Evolutionary conservation across 2,113 vertebrate species (phyloP), one percentile per base, ranked within the genome.

Genomic region (Bothrops jararaca): DNA sequence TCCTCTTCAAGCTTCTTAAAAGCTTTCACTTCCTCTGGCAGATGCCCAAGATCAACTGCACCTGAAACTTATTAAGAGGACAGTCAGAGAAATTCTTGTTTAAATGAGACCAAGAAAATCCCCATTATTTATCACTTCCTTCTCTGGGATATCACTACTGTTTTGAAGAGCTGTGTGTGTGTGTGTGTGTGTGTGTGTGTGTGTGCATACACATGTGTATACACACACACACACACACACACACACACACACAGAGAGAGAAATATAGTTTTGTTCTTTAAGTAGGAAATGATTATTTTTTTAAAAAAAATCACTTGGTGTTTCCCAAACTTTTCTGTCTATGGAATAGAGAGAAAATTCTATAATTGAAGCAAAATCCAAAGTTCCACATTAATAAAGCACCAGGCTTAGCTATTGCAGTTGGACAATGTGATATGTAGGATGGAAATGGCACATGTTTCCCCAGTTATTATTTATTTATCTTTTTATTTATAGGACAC

Each of bases 61-160:
- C 94, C 95, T 96, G 94, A 92, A 95, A 13, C 56, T 90, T 90
- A 94, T 95, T 22, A 94, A 96, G 93, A 80, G 23, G 60, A 93
- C 90, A 95, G 90, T 90, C 96, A 94, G 92, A 90, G 22, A 94
- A 58, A 0, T 52, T 74, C 42, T 88, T 64, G 24, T 89, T 93
- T 92, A 90, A 89, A 0, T 3, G n/a, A 85, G 90, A 52, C 95
- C 52, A 93, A 95, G 45, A 69, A 92, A 96, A 95, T 93, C 74
- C 1, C n/a, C 20, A 89, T 92, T 15, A 20, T 95, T 96, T 95
- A 91, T 93, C n/a, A 91, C n/a, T 95, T 95, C 94, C 88, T 87
- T 50, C 60, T 87, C 93, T 90, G 93, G 95, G 93, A 94, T 93
- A 90, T 88, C 52, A 91, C 92, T 92, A 92, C 89, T 91, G 94